These are phyloP conservation scores for Brachionus paranguensis DNA, from an alignment of 1,140 invertebrate genomes.

Conservation along the genomic window DNA sequence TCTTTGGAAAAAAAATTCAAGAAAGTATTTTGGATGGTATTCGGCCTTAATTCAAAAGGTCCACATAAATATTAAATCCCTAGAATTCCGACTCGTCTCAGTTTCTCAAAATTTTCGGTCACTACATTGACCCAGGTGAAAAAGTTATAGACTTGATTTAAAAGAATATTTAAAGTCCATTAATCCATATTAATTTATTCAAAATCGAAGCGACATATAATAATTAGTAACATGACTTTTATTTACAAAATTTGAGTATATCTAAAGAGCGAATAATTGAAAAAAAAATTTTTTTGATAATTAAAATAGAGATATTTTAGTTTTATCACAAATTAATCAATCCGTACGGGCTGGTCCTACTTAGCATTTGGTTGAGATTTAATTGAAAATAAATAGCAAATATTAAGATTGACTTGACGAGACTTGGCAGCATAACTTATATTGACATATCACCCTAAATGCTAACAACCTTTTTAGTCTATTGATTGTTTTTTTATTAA, in stretches of 20 bases:
- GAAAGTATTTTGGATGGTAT: not conserved
- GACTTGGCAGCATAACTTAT: conserved; percentile 7
- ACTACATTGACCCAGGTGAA: not conserved
- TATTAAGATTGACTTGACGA: conserved; percentile 6
- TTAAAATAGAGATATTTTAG: not conserved
- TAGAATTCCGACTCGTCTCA: not conserved
- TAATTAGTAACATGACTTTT: not conserved
- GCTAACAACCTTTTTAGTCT: not conserved
- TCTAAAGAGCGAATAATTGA: not conserved
- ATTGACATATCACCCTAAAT: conserved; percentile 20
- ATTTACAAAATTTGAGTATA: not conserved
- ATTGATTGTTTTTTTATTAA: not conserved
- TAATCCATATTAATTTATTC: not conserved
- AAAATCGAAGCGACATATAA: not conserved
- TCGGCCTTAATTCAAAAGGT: not conserved
- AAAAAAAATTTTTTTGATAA: not conserved
- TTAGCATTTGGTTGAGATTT: not conserved
- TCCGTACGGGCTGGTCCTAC: not conserved
- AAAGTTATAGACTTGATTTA: not conserved
- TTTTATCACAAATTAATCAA: conserved; percentile 28
- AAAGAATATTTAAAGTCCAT: not conserved
- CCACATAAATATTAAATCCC: not conserved
- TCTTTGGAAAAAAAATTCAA: not conserved
- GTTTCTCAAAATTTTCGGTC: not conserved
- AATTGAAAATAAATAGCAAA: conserved; percentile 23